A percentile compares a stretch with the other conserved stretches of the same genome.
phyloP scores from a whole-genome alignment of 2,888 invertebrate species.

The Conus canariensis region DNA sequence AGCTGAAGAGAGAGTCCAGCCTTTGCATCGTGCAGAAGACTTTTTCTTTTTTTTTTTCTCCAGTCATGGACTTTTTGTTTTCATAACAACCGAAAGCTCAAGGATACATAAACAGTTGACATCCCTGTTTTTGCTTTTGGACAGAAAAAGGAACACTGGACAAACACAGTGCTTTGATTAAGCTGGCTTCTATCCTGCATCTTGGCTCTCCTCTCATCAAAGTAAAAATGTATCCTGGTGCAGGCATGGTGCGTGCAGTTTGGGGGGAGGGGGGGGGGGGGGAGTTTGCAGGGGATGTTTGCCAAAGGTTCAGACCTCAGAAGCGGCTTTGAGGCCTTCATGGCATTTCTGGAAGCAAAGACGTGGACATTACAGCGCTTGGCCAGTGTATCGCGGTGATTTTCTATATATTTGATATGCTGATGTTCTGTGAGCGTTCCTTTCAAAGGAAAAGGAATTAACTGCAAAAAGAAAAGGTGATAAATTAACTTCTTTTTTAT shows the following conservation, averaged over 20 bases:
- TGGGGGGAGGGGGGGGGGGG: not conserved
- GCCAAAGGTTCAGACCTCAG: not conserved
- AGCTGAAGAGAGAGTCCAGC: not conserved
- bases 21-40: not conserved
- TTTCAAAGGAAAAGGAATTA: slow-evolving; percentile 4
- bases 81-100: not conserved
- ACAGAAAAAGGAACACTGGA: not conserved
- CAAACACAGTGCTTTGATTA: not conserved
- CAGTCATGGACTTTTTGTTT: not conserved
- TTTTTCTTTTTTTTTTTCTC: not conserved
- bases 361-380: not conserved
- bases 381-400: slow-evolving; percentile 29
- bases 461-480: slow-evolving; percentile 6
- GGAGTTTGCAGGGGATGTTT: not conserved
- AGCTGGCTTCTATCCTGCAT: not conserved
- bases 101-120: not conserved
- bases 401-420: slow-evolving; percentile 28
- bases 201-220: not conserved
- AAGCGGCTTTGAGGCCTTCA: not conserved
- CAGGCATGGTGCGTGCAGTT: not conserved
- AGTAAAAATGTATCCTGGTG: not conserved
- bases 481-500: slow-evolving; percentile 1
- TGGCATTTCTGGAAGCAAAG: not conserved
- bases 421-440: not conserved
- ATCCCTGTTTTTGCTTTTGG: not conserved